These are phyloP conservation scores for Barypeithes pellucidus DNA, from an alignment of 2,888 invertebrate species.

Conservation along the genomic window DNA sequence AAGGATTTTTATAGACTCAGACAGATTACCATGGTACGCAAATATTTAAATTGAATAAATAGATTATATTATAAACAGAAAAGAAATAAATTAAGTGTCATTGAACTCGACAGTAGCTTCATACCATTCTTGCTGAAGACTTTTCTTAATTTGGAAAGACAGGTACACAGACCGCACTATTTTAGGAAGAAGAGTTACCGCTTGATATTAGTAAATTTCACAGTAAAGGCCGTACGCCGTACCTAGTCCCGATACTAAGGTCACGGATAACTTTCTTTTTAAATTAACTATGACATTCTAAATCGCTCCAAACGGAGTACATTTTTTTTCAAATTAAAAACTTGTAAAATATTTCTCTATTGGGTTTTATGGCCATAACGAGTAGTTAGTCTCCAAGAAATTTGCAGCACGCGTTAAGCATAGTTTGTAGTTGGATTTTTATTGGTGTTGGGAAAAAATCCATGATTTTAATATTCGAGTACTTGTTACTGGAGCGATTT, in stretches of 20 bases:
- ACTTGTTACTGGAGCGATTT: too few species aligned
- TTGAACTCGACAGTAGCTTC: conserved; percentile 57
- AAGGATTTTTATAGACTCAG: background rate
- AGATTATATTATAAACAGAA: conserved; percentile 7
- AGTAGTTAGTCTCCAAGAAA: too few species aligned
- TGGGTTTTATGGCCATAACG: background rate
- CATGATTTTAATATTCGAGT: too few species aligned
- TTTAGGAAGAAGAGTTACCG: conserved; percentile 47
- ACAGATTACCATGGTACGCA: background rate
- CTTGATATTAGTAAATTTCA: conserved; percentile 47
- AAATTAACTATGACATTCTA: conserved; percentile 35
- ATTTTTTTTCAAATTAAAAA: background rate
- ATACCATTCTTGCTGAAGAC: conserved; percentile 57
- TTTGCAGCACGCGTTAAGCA: too few species aligned
- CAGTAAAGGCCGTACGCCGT: conserved; percentile 23
- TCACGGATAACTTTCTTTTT: conserved; percentile 28
- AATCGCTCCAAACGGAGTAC: background rate
- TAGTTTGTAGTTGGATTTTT: too few species aligned
- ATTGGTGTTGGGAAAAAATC: too few species aligned
- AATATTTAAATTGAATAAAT: conserved; percentile 11
- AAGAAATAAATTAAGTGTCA: conserved; percentile 47
- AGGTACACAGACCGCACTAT: conserved; percentile 54
- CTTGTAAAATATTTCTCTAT: conserved; percentile 2
- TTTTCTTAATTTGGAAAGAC: conserved; percentile 63
- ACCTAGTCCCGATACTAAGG: conserved; percentile 7